Conservation (phyloP, 2,797 vertebrate species). For the Amniataba percoides region DNA sequence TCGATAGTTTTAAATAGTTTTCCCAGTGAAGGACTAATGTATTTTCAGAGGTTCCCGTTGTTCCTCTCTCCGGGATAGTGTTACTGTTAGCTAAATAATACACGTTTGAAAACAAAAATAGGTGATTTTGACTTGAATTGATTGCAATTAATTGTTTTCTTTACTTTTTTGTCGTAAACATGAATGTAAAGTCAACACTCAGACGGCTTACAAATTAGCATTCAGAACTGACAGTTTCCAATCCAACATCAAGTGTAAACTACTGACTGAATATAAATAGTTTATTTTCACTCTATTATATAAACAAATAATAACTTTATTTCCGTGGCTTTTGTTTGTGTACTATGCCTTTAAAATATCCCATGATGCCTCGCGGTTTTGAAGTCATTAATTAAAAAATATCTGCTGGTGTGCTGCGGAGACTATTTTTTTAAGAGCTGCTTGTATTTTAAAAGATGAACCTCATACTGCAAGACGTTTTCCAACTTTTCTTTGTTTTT, state of each 20-base stretch:
- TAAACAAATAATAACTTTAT: neutral
- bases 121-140: neutral
- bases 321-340: no score
- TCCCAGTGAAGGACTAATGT: neutral
- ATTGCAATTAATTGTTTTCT: no score
- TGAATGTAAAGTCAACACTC: neutral
- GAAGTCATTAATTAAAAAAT: accelerated
- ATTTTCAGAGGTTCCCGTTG: neutral
- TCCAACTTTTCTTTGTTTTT: accelerated
- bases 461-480: accelerated
- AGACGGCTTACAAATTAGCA: neutral
- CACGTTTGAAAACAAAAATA: neutral
- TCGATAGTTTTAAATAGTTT: neutral
- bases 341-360: conserved; percentile 42
- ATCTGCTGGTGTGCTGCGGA: accelerated
- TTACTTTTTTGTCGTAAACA: neutral
- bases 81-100: neutral
- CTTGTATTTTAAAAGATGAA: accelerated
- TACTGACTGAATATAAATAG: no score
- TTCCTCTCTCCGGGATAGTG: neutral
- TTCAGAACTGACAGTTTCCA: neutral
- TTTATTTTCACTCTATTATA: neutral
- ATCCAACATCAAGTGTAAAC: neutral
- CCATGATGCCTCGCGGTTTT: conserved; percentile 52
- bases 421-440: neutral